These are phyloP conservation scores for Capitulum mitella DNA, from an alignment of 2,888 invertebrate species.

Conservation along the genomic window DNA sequence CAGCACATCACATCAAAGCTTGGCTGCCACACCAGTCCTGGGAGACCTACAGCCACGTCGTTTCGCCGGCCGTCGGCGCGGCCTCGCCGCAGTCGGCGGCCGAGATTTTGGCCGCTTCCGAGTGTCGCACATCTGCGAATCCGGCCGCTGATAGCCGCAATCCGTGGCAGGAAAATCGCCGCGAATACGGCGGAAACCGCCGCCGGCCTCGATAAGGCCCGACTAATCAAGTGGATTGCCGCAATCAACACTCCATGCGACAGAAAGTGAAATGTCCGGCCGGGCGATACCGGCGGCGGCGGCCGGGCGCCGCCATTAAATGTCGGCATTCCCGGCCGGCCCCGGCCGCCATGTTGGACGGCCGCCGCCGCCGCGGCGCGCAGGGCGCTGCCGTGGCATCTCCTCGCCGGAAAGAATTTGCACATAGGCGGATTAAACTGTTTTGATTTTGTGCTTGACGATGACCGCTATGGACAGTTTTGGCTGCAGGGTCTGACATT, in stretches of 20 bases:
- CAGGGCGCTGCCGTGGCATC: background rate
- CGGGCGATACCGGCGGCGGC: background rate
- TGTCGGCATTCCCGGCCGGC: background rate
- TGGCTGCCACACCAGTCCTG: too few species aligned
- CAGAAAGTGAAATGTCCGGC: slow-evolving; percentile 9
- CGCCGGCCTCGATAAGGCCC: slow-evolving; percentile 3
- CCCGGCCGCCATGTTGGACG: background rate
- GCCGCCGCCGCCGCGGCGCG: background rate
- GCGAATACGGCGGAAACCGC: background rate
- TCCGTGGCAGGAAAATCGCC: background rate
- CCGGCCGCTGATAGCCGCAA: background rate
- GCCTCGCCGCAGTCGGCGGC: background rate
- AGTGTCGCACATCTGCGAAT: background rate
- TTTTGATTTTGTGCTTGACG: too few species aligned
- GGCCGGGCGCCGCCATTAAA: background rate
- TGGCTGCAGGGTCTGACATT: too few species aligned
- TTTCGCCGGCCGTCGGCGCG: too few species aligned
- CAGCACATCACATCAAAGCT: too few species aligned
- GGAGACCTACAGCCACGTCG: too few species aligned
- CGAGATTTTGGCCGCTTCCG: background rate
- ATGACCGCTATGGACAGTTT: too few species aligned
- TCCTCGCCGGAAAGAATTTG: too few species aligned
- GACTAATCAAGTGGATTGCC: slow-evolving; percentile 15
- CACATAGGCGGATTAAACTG: too few species aligned
- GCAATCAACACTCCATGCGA: slow-evolving; percentile 20